Evolutionary conservation across 1,140 invertebrate species (phyloP).

Genomic region (Brachionus paranguensis): DNA sequence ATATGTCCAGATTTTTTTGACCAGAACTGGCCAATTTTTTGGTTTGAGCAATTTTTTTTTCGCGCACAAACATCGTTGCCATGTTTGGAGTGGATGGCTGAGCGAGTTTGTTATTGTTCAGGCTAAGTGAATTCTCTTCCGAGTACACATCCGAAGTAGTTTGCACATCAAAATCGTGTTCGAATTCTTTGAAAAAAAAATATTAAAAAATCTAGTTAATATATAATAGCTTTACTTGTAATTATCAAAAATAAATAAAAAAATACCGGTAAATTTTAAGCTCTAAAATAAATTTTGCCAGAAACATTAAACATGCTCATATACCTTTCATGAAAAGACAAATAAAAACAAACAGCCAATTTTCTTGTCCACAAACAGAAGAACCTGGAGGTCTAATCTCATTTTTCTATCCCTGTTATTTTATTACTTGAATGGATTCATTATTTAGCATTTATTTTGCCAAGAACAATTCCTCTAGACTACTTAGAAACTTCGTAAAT

Average conservation of each 20-base stretch:
- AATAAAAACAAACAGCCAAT: background rate
- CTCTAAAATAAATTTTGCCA: background rate
- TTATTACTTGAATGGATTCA: background rate
- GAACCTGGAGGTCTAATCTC: background rate
- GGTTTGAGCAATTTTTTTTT: slow-evolving; percentile 9
- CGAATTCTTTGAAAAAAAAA: background rate
- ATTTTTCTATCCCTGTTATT: background rate
- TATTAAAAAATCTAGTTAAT: background rate
- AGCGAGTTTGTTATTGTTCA: background rate
- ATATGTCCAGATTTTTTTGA: background rate
- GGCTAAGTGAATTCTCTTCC: background rate
- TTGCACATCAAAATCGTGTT: slow-evolving; percentile 21
- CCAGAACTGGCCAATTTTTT: background rate
- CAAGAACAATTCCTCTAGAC: no score
- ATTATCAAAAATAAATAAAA: background rate
- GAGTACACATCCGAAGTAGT: slow-evolving; percentile 17
- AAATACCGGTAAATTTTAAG: background rate
- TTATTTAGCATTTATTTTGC: no score
- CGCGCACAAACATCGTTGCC: background rate
- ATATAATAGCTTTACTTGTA: background rate
- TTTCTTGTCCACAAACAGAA: background rate
- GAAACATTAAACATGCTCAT: background rate
- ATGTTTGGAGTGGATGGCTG: background rate
- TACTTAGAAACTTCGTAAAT: no score
- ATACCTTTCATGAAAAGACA: background rate